Evolutionary conservation across 2,797 vertebrate species (phyloP).

Genomic region (Neostethus bicornis): DNA sequence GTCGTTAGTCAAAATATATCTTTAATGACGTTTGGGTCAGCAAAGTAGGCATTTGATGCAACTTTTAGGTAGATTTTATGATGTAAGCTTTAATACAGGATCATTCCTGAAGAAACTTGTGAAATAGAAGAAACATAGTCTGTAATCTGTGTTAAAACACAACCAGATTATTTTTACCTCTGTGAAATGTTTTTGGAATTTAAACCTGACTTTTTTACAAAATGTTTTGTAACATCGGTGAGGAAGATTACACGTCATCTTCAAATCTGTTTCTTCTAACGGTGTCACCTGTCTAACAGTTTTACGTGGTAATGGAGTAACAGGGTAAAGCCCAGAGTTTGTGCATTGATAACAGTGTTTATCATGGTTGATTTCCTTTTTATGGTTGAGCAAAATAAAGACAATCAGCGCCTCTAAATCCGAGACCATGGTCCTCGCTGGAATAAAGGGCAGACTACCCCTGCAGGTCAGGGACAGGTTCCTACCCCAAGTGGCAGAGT

Average conservation of each 20-base stretch:
- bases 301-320: neutral
- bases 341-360: neutral
- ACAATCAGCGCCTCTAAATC: too few relatives aligned
- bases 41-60: neutral
- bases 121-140: neutral
- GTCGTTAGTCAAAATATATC: neutral
- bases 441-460: too few relatives aligned
- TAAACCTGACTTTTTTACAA: conserved; percentile 34
- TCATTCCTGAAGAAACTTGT: too few relatives aligned
- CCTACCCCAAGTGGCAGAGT: too few relatives aligned
- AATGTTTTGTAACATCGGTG: neutral
- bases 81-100: neutral
- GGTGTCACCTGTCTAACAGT: conserved; percentile 1
- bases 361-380: neutral
- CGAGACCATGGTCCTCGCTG: too few relatives aligned
- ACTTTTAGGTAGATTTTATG: neutral
- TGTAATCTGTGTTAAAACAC: conserved; percentile 6
- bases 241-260: conserved; percentile 9
- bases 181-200: conserved; percentile 7
- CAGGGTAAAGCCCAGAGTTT: neutral
- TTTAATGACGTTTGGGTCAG: neutral
- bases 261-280: conserved; percentile 9
- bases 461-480: too few relatives aligned
- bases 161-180: conserved; percentile 26
- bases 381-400: too few relatives aligned